Base-by-base conservation (phyloP, 2,797 vertebrate species). In the Leptodactylus fallax region DNA sequence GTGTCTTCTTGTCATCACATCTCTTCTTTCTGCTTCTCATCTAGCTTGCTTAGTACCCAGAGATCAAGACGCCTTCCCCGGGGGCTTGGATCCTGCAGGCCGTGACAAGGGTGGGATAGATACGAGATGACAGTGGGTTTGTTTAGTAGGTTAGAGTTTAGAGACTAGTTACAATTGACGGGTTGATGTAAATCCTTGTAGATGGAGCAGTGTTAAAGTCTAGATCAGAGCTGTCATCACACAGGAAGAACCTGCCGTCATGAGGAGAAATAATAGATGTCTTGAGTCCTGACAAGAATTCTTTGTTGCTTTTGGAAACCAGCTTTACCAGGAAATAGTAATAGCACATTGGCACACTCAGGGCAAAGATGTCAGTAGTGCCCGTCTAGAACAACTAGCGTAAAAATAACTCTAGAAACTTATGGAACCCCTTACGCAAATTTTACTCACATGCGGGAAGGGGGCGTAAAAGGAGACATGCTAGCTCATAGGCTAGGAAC, bases 1-100 rank as follows among this genome's bases (percentile, higher is more conserved):
- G 87, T 87, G 81, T 79, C 72, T 76, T 21, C 71, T 56, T 87
- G 87, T 87, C 87, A 87, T 67, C 87, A 65, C 87, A 13, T 79
- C 81, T 84, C 51, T 49, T 67, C 81, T 51, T 72, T 11, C 71
- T 60, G 21, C 25, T 78, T 83, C 16, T 87, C 71, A 87, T 79
- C 80, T 67, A 12, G 69, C 53, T 25, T 51, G 8, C 67, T 76
- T 23, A 77, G 69, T 58, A 77, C 51, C 56, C 27, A 23, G 19
- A 84, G 72, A 87, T 87, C 72, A 79, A 87, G 81, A 77, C 72
- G 27, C 47, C 13, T 58, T 71, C 81, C 87, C 87, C 23, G 49
- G 49, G 49, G 87, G 87, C 87, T 69, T 45, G 25, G 17, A 14
- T 60, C 45, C 81, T 87, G 74, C 63, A 60, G 86, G 80, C 60